Percentiles rank a stretch among this genome's conserved stretches.
phyloP scores from a whole-genome alignment of 2,797 vertebrate species.

The Psittacula echo region DNA sequence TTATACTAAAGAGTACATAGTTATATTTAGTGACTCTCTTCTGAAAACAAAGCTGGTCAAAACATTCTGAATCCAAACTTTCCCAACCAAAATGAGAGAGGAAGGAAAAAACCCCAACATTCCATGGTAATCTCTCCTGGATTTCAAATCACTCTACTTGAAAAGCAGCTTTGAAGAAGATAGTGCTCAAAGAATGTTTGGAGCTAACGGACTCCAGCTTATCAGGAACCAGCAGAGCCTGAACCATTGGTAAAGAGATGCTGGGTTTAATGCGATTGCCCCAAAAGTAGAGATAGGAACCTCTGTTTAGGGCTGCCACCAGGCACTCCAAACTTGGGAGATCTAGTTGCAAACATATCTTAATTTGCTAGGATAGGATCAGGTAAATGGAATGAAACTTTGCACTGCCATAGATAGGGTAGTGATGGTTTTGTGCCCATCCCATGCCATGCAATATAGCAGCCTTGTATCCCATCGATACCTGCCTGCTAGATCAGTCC shows the following conservation, averaged over 20 bases:
- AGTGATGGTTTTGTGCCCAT: neutral
- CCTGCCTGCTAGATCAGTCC: neutral
- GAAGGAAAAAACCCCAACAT: neutral
- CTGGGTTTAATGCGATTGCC: neutral
- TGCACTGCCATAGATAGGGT: neutral
- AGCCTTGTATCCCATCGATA: accelerated
- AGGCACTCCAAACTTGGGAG: neutral
- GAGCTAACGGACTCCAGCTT: neutral
- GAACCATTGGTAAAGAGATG: neutral
- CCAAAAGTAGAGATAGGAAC: neutral
- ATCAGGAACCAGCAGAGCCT: neutral
- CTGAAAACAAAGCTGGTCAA: conserved; percentile 25
- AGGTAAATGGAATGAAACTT: neutral
- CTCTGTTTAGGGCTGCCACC: neutral
- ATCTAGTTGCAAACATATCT: neutral
- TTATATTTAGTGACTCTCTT: neutral
- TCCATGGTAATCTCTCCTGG: neutral
- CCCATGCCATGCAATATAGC: neutral
- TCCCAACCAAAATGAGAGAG: neutral
- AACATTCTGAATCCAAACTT: conserved; percentile 29
- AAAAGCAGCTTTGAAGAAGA: conserved; percentile 12
- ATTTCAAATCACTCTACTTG: neutral
- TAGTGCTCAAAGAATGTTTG: neutral
- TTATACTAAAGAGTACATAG: neutral
- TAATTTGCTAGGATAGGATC: neutral